A percentile compares a stretch with the other conserved stretches of the same genome.
Evolutionary conservation across 1,140 invertebrate species (phyloP).

Genomic region (Meloidogyne hapla): DNA sequence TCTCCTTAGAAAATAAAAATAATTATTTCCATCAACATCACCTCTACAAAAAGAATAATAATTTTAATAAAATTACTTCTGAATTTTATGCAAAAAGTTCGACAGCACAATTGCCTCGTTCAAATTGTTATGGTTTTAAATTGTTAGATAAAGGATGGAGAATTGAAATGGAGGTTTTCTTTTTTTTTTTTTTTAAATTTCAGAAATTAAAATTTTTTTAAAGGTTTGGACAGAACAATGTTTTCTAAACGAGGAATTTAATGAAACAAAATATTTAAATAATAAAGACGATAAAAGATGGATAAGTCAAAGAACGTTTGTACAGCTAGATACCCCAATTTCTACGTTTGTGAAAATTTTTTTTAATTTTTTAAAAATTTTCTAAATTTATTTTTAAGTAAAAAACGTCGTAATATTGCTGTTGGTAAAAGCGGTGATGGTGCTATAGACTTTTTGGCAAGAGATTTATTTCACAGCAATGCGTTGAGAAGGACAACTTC

Average conservation of each 20-base stretch:
- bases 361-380: conserved; percentile 5
- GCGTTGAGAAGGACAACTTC: not conserved
- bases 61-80: conserved; percentile 33
- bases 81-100: conserved; percentile 31
- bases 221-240: conserved; percentile 19
- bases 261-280: not conserved
- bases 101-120: conserved; percentile 39
- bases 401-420: conserved; percentile 49
- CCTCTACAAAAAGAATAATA: not conserved
- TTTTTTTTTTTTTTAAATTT: conserved; percentile 33
- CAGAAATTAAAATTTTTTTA: not conserved
- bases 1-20: conserved; percentile 54
- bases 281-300: conserved; percentile 5
- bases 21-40: not conserved
- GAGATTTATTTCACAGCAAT: conserved; percentile 10
- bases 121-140: conserved; percentile 47
- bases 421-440: conserved; percentile 59
- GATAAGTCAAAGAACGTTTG: conserved; percentile 45
- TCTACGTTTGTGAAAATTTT: conserved; percentile 25
- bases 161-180: conserved; percentile 56
- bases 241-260: not conserved
- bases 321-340: conserved; percentile 53
- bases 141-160: conserved; percentile 56
- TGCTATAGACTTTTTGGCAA: conserved; percentile 56
- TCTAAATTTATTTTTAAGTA: conserved; percentile 20